A percentile compares a stretch with the other conserved stretches of the same genome.
phyloP scores from a whole-genome alignment of 2,113 vertebrate genomes.

The Montifringilla adamsi region DNA sequence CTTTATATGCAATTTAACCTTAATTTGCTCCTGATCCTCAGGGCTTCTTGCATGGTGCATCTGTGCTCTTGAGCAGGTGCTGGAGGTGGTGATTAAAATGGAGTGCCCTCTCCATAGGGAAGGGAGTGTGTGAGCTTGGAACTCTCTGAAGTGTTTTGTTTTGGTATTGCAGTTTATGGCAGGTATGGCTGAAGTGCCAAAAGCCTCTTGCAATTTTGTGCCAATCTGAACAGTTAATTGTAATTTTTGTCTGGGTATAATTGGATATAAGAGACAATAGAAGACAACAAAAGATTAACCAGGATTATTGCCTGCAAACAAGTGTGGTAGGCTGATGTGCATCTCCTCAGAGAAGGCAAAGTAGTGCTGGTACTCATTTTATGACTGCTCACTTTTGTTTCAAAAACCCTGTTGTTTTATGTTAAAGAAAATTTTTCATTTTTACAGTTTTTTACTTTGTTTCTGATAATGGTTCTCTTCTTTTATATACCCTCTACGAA shows the following conservation, averaged over 20 bases:
- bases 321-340: not conserved
- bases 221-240: not conserved
- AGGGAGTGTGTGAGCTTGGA: not conserved
- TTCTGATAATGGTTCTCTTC: not conserved
- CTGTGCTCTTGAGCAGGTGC: not conserved
- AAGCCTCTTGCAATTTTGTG: not conserved
- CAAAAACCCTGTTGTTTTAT: not conserved
- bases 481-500: not conserved
- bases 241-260: not conserved
- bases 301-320: not conserved
- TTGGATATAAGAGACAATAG: not conserved
- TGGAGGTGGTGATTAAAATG: conserved; percentile 2
- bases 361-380: no score
- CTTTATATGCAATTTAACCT: not conserved
- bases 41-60: not conserved
- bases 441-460: not conserved
- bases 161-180: not conserved
- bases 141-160: conserved; percentile 3
- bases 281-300: not conserved
- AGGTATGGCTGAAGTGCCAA: not conserved
- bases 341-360: not conserved
- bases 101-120: not conserved
- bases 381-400: not conserved
- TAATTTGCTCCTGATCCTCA: conserved; percentile 14
- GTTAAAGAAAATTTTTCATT: not conserved